Evolutionary conservation across 1,140 invertebrate species (phyloP), one percentile per base, ranked within the genome.

Genomic region (Patella vulgata): DNA sequence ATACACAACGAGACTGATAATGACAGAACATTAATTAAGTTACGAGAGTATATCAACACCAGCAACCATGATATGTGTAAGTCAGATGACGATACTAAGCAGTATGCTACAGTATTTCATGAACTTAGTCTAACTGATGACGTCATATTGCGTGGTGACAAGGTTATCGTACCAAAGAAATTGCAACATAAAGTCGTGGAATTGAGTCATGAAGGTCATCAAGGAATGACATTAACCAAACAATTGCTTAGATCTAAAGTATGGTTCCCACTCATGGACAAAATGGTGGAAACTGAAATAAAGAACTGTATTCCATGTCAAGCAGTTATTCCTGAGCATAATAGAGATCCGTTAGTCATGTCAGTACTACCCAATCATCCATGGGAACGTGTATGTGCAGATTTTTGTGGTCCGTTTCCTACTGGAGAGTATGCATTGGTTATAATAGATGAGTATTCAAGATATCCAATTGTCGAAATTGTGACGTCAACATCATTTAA

Each of bases 221-320:
- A 76, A 44, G 70, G 71, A 0, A 70, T 74, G 14, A 63, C 74
- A 4, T 69, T 70, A 53, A 78, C 71, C 11, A 81, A 79, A 60
- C 59, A 67, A 44, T 59, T 78, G 11, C 44, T 81, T 3, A 46
- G 75, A 28, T 66, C 73, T 54, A 80, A 77, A 50, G 74, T 81
- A 4, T 81, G 75, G 75, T 81, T 78, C 53, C 77, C 75, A 28
- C 58, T 63, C n/a, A 69, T 80, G 11, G 78, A 81, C 55, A 56
- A 59, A 51, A 12, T 63, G 19, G 75, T 78, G 12, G 75, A 79
- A 59, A 28, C 62, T 6, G 21, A 44, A 40, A 53, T 74, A n/a
- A 70, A 67, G 58, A 40, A 30, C 9, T 80, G 77, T 54, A 54
- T 78, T 12, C 64, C 66, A 14, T 80, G 76, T 64, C 66, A 70